A percentile compares a stretch with the other conserved stretches of the same genome.
These are phyloP conservation scores for Phrynocephalus guinanensis DNA, from an alignment of 2,797 vertebrate genomes.

Conservation along the genomic window DNA sequence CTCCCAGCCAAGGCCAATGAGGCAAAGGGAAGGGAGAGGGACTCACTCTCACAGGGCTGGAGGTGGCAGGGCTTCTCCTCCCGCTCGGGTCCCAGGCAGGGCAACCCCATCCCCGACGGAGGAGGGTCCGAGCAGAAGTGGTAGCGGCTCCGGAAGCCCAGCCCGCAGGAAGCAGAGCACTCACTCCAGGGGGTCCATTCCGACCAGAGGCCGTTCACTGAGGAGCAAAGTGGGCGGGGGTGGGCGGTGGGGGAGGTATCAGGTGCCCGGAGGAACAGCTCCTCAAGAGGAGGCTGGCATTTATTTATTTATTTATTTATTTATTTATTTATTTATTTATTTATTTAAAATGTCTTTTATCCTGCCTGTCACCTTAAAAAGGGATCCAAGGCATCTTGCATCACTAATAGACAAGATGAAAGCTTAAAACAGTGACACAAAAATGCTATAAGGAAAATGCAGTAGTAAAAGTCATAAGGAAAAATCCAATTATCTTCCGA, in stretches of 20 bases:
- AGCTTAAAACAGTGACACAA: too few species aligned
- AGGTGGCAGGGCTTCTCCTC: slow-evolving; percentile 83
- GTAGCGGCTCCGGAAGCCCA: slow-evolving; percentile 82
- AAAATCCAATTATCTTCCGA: too few species aligned
- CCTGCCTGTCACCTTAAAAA: too few species aligned
- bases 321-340: too few species aligned
- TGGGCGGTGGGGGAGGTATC: not conserved
- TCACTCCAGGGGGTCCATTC: slow-evolving; percentile 88
- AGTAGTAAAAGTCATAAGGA: too few species aligned
- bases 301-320: too few species aligned
- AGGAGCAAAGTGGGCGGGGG: rapidly evolving
- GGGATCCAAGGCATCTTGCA: too few species aligned
- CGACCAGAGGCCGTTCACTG: slow-evolving; percentile 83
- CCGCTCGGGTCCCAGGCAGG: slow-evolving; percentile 81
- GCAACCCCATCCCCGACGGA: slow-evolving; percentile 70
- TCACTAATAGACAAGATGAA: too few species aligned
- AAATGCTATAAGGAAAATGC: too few species aligned
- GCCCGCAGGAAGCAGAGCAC: slow-evolving; percentile 84
- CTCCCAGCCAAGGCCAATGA: not conserved
- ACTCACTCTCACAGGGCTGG: slow-evolving; percentile 77
- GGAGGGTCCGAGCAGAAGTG: slow-evolving; percentile 83
- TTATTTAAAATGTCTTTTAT: too few species aligned
- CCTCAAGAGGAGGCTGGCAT: too few species aligned
- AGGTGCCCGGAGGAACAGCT: too few species aligned
- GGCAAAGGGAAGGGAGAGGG: not conserved